Conservation (phyloP, 2,888 invertebrate species). For the Petrophora chlorosata region DNA sequence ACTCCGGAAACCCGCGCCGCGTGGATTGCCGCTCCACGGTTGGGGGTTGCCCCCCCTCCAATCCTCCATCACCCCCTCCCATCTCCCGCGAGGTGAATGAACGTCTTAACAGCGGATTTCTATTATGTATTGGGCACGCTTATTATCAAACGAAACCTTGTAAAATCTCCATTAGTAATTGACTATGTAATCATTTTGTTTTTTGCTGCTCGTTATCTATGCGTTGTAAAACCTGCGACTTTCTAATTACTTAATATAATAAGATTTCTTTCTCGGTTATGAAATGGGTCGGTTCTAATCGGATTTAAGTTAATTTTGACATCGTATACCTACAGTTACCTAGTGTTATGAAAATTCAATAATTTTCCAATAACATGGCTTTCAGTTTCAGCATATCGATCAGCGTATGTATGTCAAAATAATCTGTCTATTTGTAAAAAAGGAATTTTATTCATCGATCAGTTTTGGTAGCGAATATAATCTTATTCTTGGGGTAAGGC, state of each 20-base stretch:
- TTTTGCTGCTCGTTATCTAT: constrained; percentile 15
- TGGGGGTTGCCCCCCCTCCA: too few species aligned
- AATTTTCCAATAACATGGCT: too few species aligned
- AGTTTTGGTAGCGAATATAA: constrained; percentile 18
- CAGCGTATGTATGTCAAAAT: too few species aligned
- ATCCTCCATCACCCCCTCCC: constrained; percentile 33
- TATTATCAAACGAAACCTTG: constrained; percentile 14
- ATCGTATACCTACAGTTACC: too few species aligned
- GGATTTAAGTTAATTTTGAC: too few species aligned
- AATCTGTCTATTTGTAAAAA: too few species aligned
- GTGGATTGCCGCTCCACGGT: too few species aligned
- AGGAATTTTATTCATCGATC: too few species aligned
- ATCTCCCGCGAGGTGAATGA: constrained; percentile 63
- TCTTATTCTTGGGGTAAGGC: constrained; percentile 32
- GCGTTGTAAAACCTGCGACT: constrained; percentile 14
- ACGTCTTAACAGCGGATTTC: constrained; percentile 60
- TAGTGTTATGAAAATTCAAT: too few species aligned
- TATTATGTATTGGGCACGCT: constrained; percentile 51
- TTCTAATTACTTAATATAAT: constrained; percentile 14
- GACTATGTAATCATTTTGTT: constrained; percentile 7
- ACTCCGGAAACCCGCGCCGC: too few species aligned
- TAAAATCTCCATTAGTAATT: constrained; percentile 13
- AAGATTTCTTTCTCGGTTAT: neutral
- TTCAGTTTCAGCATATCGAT: too few species aligned
- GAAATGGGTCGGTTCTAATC: neutral